Evolutionary conservation across 2,888 invertebrate genomes (phyloP).

Genomic region (Synergus gifuensis): DNA sequence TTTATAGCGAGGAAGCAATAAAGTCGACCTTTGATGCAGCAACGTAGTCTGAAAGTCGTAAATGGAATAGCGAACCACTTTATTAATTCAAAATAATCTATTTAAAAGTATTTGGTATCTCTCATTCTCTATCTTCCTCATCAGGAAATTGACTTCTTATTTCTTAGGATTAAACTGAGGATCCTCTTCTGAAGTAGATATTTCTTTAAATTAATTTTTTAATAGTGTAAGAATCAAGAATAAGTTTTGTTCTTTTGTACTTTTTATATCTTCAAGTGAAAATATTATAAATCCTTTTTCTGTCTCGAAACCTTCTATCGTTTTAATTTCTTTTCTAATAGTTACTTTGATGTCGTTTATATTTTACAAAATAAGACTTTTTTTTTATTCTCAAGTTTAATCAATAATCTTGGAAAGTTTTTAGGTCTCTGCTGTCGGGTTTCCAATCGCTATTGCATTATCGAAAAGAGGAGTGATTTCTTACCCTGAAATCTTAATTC

Average conservation of each 20-base stretch:
- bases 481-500: constrained; percentile 44
- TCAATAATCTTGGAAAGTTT: background rate
- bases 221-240: background rate
- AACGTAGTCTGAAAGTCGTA: background rate
- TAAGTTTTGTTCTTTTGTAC: background rate
- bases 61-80: background rate
- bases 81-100: background rate
- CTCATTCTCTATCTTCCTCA: background rate
- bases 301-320: background rate
- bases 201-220: background rate
- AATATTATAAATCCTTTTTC: background rate
- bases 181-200: background rate
- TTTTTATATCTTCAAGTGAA: background rate
- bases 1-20: background rate
- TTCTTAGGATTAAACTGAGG: background rate
- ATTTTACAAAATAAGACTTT: no score
- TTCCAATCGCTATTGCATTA: background rate
- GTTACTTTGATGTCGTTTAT: background rate
- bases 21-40: background rate
- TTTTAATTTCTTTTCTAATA: constrained; percentile 24
- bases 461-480: background rate
- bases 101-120: background rate
- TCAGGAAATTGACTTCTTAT: background rate
- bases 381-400: background rate
- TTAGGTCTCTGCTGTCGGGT: no score